Conservation (phyloP, 1,140 invertebrate genomes). For the Tetragnatha versicolor region DNA sequence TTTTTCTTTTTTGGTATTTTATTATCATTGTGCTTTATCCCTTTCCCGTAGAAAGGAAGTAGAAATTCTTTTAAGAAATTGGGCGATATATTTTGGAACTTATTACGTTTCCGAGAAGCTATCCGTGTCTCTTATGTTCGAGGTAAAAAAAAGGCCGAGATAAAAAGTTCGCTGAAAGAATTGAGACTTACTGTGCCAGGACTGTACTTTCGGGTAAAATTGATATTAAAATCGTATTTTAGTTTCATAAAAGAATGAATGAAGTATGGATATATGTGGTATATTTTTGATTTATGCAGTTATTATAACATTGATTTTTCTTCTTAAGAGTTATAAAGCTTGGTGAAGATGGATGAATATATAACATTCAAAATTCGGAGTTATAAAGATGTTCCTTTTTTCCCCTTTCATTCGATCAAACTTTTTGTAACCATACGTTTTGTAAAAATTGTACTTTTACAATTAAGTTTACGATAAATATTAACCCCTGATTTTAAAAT, state of each 20-base stretch:
- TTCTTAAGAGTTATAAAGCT: too few species aligned
- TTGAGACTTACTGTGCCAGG: too few species aligned
- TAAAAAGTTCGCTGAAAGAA: slow-evolving; percentile 6
- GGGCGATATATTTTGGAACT: slow-evolving; percentile 40
- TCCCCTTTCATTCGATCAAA: too few species aligned
- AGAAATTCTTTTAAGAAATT: slow-evolving; percentile 34
- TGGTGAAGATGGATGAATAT: too few species aligned
- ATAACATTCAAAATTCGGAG: too few species aligned
- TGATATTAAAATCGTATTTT: background rate
- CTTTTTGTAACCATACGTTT: too few species aligned
- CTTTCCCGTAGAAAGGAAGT: background rate
- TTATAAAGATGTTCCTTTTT: too few species aligned
- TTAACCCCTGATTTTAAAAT: too few species aligned
- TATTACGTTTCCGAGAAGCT: slow-evolving; percentile 20
- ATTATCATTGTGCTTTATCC: background rate
- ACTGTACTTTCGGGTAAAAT: too few species aligned
- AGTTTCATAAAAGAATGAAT: background rate
- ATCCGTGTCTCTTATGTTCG: slow-evolving; percentile 2
- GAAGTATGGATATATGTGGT: background rate
- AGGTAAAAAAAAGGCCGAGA: background rate
- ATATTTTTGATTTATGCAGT: background rate
- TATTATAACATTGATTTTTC: too few species aligned
- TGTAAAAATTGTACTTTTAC: too few species aligned
- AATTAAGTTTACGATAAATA: too few species aligned
- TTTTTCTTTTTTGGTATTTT: slow-evolving; percentile 9